Conservation (phyloP, 2,113 vertebrate genomes). For the Piprites chloris region DNA sequence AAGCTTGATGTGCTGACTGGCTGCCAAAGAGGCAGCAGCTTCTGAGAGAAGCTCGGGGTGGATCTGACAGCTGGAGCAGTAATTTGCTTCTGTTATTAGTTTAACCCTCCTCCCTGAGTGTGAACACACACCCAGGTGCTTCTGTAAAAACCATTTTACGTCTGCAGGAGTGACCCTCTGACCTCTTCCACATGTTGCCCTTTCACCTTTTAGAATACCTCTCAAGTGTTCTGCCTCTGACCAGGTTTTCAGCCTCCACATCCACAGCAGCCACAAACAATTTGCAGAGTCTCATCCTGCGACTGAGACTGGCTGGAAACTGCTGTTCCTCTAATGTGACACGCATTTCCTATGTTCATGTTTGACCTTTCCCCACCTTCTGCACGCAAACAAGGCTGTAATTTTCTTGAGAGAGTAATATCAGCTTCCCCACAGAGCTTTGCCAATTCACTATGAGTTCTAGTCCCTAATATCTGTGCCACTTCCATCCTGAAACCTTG, state of each 20-base stretch:
- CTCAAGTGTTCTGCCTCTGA: neutral
- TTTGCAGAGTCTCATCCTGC: neutral
- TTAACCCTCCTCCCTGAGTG: neutral
- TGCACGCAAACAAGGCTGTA: neutral
- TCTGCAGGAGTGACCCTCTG: neutral
- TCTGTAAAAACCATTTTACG: neutral
- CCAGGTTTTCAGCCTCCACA: neutral
- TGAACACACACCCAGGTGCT: neutral
- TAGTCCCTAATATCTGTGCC: neutral
- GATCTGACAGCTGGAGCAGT: neutral
- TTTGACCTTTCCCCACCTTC: neutral
- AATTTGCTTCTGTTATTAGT: neutral
- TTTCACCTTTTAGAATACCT: neutral
- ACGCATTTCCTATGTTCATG: neutral
- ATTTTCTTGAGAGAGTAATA: neutral
- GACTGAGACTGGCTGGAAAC: neutral
- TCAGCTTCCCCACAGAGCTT: neutral
- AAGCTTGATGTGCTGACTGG: neutral
- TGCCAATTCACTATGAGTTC: neutral
- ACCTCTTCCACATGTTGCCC: accelerated
- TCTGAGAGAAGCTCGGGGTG: neutral
- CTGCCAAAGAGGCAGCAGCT: slow-evolving; percentile 6
- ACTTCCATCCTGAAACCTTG: neutral
- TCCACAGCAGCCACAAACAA: neutral
- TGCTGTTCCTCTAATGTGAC: neutral